A percentile compares a stretch with the other conserved stretches of the same genome.
These are phyloP conservation scores for Rotaria magnacalcarata DNA, from an alignment of 2,888 invertebrate species.

Conservation along the genomic window DNA sequence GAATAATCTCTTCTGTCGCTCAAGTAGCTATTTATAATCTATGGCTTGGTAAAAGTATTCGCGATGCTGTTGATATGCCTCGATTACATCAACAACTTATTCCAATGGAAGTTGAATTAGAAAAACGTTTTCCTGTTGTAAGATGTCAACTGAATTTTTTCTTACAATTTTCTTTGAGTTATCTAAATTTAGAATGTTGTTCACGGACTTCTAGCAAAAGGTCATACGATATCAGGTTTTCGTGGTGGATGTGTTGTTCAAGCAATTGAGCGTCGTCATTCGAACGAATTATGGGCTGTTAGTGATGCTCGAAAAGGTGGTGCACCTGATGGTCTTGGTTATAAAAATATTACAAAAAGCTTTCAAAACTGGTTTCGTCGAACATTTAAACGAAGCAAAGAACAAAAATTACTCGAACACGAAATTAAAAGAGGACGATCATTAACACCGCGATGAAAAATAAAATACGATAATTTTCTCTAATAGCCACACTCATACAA, in stretches of 20 bases:
- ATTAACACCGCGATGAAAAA: not conserved
- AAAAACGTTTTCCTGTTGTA: conserved; percentile 42
- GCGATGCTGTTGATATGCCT: conserved; percentile 39
- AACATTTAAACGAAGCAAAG: not conserved
- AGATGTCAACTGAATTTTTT: not conserved
- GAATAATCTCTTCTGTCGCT: conserved; percentile 75
- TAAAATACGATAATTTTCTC: not conserved
- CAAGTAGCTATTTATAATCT: conserved; percentile 50
- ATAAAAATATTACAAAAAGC: not conserved
- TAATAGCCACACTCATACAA: no score
- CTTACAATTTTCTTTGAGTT: not conserved
- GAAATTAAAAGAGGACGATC: not conserved
- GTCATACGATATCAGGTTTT: not conserved
- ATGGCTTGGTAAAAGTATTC: conserved; percentile 32
- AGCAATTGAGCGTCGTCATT: conserved; percentile 29
- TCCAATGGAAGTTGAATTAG: conserved; percentile 40
- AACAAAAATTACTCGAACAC: not conserved
- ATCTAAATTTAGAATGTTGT: conserved; percentile 15
- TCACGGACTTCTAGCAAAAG: not conserved
- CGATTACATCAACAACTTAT: conserved; percentile 43
- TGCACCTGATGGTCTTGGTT: conserved; percentile 37
- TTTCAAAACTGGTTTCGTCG: not conserved
- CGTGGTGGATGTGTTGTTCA: conserved; percentile 39
- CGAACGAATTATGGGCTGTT: conserved; percentile 29
- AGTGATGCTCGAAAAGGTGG: conserved; percentile 46